phyloP scores from a whole-genome alignment of 2,888 invertebrate genomes.

The Aricia artaxerxes region DNA sequence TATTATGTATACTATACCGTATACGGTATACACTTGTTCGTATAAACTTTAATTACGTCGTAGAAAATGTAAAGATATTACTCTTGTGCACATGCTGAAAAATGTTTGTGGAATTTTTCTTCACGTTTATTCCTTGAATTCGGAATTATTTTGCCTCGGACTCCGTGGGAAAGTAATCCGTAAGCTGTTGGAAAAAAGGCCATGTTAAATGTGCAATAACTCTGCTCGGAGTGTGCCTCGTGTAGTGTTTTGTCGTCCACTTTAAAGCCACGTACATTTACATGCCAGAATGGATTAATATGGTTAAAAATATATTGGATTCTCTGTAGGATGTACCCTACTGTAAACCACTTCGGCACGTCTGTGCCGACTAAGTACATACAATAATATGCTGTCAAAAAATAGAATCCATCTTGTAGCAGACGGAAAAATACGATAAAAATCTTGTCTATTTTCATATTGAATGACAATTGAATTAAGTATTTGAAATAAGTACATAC shows the following conservation, averaged over 20 bases:
- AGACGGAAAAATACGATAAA: too few species aligned
- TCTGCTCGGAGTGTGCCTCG: neutral
- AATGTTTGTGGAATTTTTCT: slow-evolving; percentile 10
- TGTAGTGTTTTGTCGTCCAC: neutral
- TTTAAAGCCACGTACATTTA: neutral
- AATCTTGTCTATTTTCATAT: neutral
- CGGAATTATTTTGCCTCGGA: neutral
- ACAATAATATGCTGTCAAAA: neutral
- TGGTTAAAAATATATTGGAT: neutral
- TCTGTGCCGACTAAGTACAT: neutral
- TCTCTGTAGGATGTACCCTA: too few species aligned
- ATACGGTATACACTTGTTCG: neutral
- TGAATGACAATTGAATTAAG: neutral
- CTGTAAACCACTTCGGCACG: neutral
- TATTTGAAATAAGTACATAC: too few species aligned
- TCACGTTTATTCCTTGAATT: neutral
- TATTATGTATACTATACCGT: neutral
- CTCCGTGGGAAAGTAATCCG: neutral
- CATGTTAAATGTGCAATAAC: neutral
- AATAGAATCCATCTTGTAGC: too few species aligned
- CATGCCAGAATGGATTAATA: neutral
- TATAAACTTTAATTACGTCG: slow-evolving; percentile 11
- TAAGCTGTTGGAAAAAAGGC: neutral
- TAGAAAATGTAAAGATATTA: slow-evolving; percentile 22
- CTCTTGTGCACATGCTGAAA: neutral